Conservation (phyloP, 1,140 invertebrate genomes). For the Penaeus indicus region DNA sequence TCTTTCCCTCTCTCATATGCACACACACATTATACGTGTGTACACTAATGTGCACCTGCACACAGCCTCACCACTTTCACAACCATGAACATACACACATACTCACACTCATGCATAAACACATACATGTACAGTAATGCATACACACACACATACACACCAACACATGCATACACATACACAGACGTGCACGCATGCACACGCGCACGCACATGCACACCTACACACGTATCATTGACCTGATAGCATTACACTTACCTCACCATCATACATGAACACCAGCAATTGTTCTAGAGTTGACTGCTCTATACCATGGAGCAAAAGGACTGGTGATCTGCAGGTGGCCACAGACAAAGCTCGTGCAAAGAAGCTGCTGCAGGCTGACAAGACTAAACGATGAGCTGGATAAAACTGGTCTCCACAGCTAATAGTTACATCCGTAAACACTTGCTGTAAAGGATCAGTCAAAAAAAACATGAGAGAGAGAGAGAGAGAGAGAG, state of each 20-base stretch:
- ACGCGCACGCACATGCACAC: too few relatives aligned
- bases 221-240: too few relatives aligned
- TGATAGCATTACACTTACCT: conserved; percentile 2
- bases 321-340: conserved; percentile 26
- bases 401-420: conserved; percentile 54
- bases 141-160: too few relatives aligned
- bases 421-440: conserved; percentile 44
- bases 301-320: conserved; percentile 48
- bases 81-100: too few relatives aligned
- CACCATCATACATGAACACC: conserved; percentile 57
- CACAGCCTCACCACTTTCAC: too few relatives aligned
- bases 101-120: too few relatives aligned
- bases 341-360: conserved; percentile 1
- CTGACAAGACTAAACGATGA: conserved; percentile 39
- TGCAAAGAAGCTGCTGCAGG: conserved; percentile 45
- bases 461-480: background rate
- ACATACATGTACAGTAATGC: too few relatives aligned
- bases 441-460: conserved; percentile 40
- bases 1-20: too few relatives aligned
- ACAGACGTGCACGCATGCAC: too few relatives aligned
- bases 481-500: conserved; percentile 8
- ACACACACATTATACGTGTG: too few relatives aligned
- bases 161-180: too few relatives aligned
- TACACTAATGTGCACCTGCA: too few relatives aligned
- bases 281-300: conserved; percentile 36